Evolutionary conservation across 2,113 vertebrate species (phyloP).

Genomic region (Sus scrofa): DNA sequence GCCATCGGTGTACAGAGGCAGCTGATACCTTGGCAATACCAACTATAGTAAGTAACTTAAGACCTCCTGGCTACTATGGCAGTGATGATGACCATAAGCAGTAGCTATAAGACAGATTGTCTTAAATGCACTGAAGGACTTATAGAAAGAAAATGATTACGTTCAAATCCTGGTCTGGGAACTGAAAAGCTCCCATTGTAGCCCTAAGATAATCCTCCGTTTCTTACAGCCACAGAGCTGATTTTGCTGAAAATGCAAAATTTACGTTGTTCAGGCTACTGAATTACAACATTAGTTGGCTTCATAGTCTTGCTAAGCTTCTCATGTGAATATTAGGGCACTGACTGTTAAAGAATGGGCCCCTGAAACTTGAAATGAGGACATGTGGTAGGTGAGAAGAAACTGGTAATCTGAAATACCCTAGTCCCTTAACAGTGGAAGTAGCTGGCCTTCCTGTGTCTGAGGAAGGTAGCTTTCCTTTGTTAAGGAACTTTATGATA

Average conservation of each 20-base stretch:
- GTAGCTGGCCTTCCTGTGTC: neutral
- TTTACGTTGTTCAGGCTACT: neutral
- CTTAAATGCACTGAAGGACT: neutral
- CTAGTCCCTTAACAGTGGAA: neutral
- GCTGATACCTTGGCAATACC: too few species aligned
- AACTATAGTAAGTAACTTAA: neutral
- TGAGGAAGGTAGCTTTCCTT: neutral
- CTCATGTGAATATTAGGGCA: neutral
- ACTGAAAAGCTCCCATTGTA: neutral
- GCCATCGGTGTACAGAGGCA: too few species aligned
- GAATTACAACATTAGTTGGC: neutral
- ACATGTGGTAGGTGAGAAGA: neutral
- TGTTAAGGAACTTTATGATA: neutral
- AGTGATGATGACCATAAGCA: neutral
- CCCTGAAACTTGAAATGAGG: neutral
- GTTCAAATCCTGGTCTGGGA: neutral
- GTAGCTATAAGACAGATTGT: neutral
- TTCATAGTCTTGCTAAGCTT: neutral
- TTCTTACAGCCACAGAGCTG: neutral
- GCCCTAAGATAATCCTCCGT: neutral
- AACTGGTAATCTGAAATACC: neutral
- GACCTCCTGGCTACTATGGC: neutral
- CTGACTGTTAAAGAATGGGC: neutral
- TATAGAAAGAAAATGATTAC: neutral
- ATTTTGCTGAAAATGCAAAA: neutral